Evolutionary conservation across 2,113 vertebrate species (phyloP).

Genomic region (Heterochromis multidens): DNA sequence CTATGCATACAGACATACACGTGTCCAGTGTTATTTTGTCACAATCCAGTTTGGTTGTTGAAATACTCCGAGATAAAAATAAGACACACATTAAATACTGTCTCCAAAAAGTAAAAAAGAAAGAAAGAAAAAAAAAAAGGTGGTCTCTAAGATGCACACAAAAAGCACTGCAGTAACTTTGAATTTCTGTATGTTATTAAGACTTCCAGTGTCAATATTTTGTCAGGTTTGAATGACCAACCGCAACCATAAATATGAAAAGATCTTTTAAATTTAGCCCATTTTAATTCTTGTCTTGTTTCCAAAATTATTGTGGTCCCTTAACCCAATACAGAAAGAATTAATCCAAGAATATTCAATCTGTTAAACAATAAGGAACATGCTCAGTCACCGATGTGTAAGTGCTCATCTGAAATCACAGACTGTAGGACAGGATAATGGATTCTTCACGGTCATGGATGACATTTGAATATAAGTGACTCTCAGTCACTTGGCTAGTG

Average conservation of each 20-base stretch:
- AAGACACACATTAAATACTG: conserved; percentile 29
- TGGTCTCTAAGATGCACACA: background rate
- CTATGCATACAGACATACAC: background rate
- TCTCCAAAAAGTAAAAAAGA: background rate
- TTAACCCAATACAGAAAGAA: background rate
- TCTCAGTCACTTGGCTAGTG: background rate
- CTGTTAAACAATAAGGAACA: background rate
- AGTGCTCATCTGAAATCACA: background rate
- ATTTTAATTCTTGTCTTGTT: too few species aligned
- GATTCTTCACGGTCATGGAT: background rate
- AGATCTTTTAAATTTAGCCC: background rate
- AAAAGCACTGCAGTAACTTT: background rate
- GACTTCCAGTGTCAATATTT: background rate
- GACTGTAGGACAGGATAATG: background rate
- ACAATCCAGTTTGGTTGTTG: background rate
- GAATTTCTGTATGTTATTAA: background rate
- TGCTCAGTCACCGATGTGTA: background rate
- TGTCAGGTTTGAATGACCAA: background rate
- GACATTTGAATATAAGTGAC: background rate
- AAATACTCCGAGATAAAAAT: background rate
- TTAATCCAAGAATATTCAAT: background rate
- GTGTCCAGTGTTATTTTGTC: background rate
- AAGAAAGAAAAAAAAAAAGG: background rate
- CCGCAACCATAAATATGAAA: background rate
- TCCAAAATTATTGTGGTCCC: background rate